Evolutionary conservation across 2,113 vertebrate species (phyloP).

Genomic region (Erinaceus europaeus): DNA sequence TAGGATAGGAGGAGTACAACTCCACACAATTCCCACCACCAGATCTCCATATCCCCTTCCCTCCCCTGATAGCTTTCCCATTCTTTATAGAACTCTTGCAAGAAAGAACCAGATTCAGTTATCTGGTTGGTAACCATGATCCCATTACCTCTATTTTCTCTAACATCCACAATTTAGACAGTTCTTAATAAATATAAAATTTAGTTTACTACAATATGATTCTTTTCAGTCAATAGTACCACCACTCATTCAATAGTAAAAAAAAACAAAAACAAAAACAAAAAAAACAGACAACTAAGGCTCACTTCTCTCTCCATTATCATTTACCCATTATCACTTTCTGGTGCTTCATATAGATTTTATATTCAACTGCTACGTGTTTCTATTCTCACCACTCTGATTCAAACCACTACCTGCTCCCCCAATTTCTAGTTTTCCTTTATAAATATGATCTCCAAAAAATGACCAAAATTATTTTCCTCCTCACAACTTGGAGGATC

Average conservation of each 20-base stretch:
- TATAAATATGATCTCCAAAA: not conserved
- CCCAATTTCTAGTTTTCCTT: not conserved
- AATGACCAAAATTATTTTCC: not conserved
- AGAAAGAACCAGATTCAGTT: not conserved
- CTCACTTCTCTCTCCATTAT: not conserved
- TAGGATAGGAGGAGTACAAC: too few relatives aligned
- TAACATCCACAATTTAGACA: not conserved
- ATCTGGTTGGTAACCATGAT: not conserved
- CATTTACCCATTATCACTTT: too few relatives aligned
- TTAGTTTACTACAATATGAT: not conserved
- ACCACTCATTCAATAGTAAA: not conserved
- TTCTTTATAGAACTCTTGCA: not conserved
- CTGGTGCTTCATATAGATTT: not conserved
- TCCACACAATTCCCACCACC: too few relatives aligned
- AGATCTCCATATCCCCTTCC: too few relatives aligned
- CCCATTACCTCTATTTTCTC: not conserved
- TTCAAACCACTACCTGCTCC: not conserved
- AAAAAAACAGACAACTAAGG: not conserved
- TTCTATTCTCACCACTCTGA: not conserved
- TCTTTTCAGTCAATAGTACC: not conserved
- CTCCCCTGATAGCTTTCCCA: too few relatives aligned
- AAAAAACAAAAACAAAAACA: too few relatives aligned
- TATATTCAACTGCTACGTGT: not conserved
- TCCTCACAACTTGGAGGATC: accelerated
- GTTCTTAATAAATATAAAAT: not conserved